These are phyloP conservation scores for Remorina albescens DNA, from an alignment of 2,797 vertebrate species.

Conservation along the genomic window DNA sequence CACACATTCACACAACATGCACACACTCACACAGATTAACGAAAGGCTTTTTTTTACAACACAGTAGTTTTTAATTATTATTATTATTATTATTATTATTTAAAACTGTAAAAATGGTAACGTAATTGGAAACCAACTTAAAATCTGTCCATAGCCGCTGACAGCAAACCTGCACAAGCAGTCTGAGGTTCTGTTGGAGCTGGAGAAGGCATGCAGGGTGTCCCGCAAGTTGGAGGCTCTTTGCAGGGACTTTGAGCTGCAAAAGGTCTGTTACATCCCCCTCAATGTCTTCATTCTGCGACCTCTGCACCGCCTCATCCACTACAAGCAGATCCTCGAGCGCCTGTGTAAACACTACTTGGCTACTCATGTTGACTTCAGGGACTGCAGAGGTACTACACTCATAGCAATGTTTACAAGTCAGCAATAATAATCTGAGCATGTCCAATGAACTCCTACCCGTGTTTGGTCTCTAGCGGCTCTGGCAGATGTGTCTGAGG, in stretches of 20 bases:
- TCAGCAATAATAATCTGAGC: not conserved
- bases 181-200: slow-evolving; percentile 89
- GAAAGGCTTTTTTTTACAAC: too few relatives aligned
- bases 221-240: slow-evolving; percentile 89
- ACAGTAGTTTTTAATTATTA: too few relatives aligned
- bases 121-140: not conserved
- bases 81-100: too few relatives aligned
- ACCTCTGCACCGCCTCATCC: slow-evolving; percentile 95
- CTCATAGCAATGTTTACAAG: not conserved
- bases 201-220: slow-evolving; percentile 88
- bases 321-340: slow-evolving; percentile 98
- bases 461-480: slow-evolving; percentile 84
- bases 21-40: too few relatives aligned
- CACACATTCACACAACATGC: too few relatives aligned
- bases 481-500: slow-evolving; percentile 93
- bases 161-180: slow-evolving; percentile 91
- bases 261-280: slow-evolving; percentile 97
- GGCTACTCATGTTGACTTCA: slow-evolving; percentile 92
- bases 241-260: slow-evolving; percentile 96
- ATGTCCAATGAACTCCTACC: not conserved
- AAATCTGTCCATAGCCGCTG: slow-evolving; percentile 83
- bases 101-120: not conserved
- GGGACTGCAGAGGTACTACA: slow-evolving; percentile 87
- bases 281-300: slow-evolving; percentile 96
- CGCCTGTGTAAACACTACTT: slow-evolving; percentile 95